Base-by-base conservation (phyloP, 2,113 vertebrate genomes). In the Pterocles orientalis region DNA sequence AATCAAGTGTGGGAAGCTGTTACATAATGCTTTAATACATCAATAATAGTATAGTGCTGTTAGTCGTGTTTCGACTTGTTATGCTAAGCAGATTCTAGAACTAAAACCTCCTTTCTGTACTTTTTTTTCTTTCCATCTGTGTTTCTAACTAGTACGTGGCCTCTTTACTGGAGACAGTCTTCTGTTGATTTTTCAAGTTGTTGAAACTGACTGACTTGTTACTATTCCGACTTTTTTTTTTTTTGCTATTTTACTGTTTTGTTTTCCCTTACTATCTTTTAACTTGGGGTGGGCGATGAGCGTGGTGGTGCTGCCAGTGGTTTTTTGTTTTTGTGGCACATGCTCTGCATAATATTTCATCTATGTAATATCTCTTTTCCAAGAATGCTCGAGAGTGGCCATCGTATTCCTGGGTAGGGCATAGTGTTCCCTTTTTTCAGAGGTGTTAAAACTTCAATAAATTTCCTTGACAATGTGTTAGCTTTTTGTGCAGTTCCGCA, bases 41-140 rank as follows among this genome's bases (percentile, higher is more conserved):
- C 3, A 36, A 16, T 11, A 7, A 10, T 26, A 48, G 10, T 5
- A 1, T 20, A 60, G 15, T 33, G 18, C 50, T 64, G 9, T 57
- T 57, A 39, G 60, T 66, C 8, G 2, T 7, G 16, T 69, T 88
- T 53, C 36, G 68, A 8, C 26, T 76, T 28, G 11, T 15, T 48
- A 15, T 1, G 57, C 8, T 53, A 45, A 41, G 14, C 43, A 18
- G 7, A 41, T 71, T 78, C 21, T n/a, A 25, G 56, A 62, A 9
- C 9, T 64, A 57, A 57, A 48, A 16, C 3, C 3, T 39, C 2
- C 9, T 72, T 5, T 3, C 4, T 4, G 4, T 64, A 0, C n/a
- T 33, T 39, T 24, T 29, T 72, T 31, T 1, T 6, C 17, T 6
- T 14, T 72, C 24, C 4, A 41, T 47, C 13, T 57, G 3, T 64